phyloP scores from a whole-genome alignment of 2,113 vertebrate species.

The Cyprinodon variegatus region DNA sequence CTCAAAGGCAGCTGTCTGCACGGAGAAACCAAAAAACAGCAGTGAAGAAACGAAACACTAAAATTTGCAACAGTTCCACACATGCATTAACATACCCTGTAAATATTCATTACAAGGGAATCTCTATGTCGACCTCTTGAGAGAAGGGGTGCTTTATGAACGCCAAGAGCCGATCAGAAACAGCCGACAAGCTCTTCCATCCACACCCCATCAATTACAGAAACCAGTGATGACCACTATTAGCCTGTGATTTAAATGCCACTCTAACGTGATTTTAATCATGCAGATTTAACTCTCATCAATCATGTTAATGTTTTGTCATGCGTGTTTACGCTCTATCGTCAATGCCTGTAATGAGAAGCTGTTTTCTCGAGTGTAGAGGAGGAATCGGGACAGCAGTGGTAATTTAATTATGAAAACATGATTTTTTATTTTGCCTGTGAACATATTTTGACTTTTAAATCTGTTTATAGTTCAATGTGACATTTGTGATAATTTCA shows the following conservation, averaged over 20 bases:
- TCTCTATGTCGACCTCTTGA: conserved; percentile 19
- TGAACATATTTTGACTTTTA: conserved; percentile 5
- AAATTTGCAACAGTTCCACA: conserved; percentile 34
- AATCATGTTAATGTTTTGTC: conserved; percentile 55
- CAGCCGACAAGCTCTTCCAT: conserved; percentile 28
- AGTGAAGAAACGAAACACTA: conserved; percentile 35
- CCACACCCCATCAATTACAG: conserved; percentile 41
- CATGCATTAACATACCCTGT: conserved; percentile 58
- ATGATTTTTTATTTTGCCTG: neutral
- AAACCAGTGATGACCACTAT: conserved; percentile 25
- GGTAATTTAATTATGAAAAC: neutral
- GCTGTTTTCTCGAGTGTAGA: conserved; percentile 6
- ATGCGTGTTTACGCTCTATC: conserved; percentile 14
- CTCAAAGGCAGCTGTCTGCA: conserved; percentile 54
- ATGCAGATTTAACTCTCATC: conserved; percentile 60
- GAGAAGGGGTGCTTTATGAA: conserved; percentile 18
- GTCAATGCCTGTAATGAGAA: conserved; percentile 12
- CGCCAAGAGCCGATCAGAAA: conserved; percentile 35
- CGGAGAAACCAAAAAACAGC: conserved; percentile 36
- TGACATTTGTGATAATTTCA: conserved; percentile 8
- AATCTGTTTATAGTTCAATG: neutral
- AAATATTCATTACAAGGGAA: conserved; percentile 70
- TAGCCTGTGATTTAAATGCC: conserved; percentile 46
- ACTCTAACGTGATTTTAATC: conserved; percentile 68
- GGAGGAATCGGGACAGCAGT: neutral